A percentile compares a stretch with the other conserved stretches of the same genome.
These are phyloP conservation scores for Mamestra configurata DNA, from an alignment of 1,140 invertebrate species.

Conservation along the genomic window DNA sequence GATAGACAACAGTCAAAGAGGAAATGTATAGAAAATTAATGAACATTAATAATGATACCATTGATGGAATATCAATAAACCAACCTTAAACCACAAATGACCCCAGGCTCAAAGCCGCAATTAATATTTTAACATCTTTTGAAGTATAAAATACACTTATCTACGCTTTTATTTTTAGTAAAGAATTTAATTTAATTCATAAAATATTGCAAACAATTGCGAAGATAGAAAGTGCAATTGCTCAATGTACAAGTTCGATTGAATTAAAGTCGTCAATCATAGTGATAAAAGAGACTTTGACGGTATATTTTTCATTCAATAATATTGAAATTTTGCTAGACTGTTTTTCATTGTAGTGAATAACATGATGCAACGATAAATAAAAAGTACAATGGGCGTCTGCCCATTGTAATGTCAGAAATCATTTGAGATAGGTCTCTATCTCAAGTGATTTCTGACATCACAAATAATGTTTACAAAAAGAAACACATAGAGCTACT, in stretches of 20 bases:
- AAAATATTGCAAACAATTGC: background rate
- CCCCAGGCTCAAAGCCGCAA: background rate
- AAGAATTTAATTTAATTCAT: background rate
- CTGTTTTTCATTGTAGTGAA: background rate
- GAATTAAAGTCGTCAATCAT: slow-evolving; percentile 8
- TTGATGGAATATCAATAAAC: background rate
- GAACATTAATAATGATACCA: too few species aligned
- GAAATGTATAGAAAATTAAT: too few species aligned
- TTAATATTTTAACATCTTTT: background rate
- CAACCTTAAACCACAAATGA: background rate
- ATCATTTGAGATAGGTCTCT: too few species aligned
- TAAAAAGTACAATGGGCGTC: background rate
- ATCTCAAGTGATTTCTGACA: too few species aligned
- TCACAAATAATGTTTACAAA: too few species aligned
- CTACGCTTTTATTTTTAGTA: background rate
- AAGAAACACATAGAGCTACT: too few species aligned
- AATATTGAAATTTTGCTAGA: background rate
- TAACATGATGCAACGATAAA: background rate
- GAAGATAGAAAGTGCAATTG: background rate
- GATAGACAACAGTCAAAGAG: too few species aligned
- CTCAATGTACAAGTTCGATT: background rate
- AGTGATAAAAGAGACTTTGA: background rate
- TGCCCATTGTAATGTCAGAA: too few species aligned
- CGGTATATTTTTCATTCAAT: background rate
- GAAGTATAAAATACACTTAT: background rate